Percentiles rank a stretch among this genome's conserved stretches.
These are phyloP conservation scores for Proctacanthus coquilletti DNA, from an alignment of 1,140 invertebrate genomes.

Conservation along the genomic window DNA sequence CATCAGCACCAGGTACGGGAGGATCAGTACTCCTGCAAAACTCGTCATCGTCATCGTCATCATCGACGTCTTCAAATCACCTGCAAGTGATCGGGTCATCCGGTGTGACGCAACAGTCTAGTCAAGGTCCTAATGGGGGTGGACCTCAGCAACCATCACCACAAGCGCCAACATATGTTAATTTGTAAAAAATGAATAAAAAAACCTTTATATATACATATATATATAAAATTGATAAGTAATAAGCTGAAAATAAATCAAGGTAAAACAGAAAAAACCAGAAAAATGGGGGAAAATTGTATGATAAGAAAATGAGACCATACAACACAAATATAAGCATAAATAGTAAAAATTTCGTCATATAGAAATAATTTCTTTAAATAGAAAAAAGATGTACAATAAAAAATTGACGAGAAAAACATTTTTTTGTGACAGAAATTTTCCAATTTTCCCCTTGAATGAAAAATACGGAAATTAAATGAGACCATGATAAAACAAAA, in stretches of 20 bases:
- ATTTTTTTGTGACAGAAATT: too few relatives aligned
- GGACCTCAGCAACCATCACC: slow-evolving; percentile 56
- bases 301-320: not conserved
- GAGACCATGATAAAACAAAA: too few relatives aligned
- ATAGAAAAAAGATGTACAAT: too few relatives aligned
- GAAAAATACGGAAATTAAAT: too few relatives aligned
- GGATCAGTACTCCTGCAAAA: slow-evolving; percentile 12
- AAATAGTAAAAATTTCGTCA: too few relatives aligned
- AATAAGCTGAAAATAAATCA: not conserved
- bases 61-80: slow-evolving; percentile 27
- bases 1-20: slow-evolving; percentile 15
- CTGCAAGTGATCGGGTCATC: slow-evolving; percentile 32
- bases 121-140: slow-evolving; percentile 16
- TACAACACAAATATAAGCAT: too few relatives aligned
- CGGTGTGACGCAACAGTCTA: slow-evolving; percentile 9
- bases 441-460: too few relatives aligned
- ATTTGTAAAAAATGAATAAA: slow-evolving; percentile 47
- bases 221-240: not conserved
- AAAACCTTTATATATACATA: slow-evolving; percentile 8
- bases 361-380: too few relatives aligned
- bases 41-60: slow-evolving; percentile 27
- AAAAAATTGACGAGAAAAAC: too few relatives aligned
- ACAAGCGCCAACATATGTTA: slow-evolving; percentile 83
- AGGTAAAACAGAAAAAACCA: not conserved
- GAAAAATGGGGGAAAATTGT: not conserved